Conservation (phyloP, 2,797 vertebrate species). For the Chloroceryle amazona region DNA sequence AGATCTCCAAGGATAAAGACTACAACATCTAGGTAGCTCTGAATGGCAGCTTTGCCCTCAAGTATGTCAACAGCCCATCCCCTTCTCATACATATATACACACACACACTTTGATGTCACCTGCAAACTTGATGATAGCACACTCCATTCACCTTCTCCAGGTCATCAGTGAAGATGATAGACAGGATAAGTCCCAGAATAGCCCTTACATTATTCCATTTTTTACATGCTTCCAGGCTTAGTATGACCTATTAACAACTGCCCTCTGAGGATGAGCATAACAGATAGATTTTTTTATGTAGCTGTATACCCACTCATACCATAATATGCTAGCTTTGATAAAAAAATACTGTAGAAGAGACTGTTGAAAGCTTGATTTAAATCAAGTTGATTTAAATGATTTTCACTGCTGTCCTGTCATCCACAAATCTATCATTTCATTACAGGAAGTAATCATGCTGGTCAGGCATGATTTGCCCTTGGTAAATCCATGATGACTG, state of each 20-base stretch:
- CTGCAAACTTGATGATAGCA: not conserved
- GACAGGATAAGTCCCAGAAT: not conserved
- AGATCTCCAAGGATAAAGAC: not conserved
- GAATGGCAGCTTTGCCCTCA: not conserved
- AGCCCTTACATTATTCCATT: not conserved
- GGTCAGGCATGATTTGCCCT: conserved; percentile 57
- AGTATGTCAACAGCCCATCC: not conserved
- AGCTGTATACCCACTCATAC: not conserved
- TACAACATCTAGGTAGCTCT: not conserved
- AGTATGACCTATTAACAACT: not conserved
- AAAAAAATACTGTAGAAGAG: not conserved
- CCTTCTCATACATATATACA: not conserved
- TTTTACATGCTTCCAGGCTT: not conserved
- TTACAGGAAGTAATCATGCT: conserved; percentile 9
- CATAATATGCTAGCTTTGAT: not conserved
- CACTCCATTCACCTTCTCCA: not conserved
- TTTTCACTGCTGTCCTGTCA: not conserved
- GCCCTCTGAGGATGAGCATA: not conserved
- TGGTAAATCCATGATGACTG: conserved; percentile 41
- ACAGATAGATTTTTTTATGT: not conserved
- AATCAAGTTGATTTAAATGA: not conserved
- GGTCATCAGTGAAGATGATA: not conserved
- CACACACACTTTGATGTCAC: not conserved
- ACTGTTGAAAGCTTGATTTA: not conserved
- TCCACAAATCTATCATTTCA: conserved; percentile 13